Base-by-base conservation (phyloP, 2,113 vertebrate species). In the Dolichotis patagonum region DNA sequence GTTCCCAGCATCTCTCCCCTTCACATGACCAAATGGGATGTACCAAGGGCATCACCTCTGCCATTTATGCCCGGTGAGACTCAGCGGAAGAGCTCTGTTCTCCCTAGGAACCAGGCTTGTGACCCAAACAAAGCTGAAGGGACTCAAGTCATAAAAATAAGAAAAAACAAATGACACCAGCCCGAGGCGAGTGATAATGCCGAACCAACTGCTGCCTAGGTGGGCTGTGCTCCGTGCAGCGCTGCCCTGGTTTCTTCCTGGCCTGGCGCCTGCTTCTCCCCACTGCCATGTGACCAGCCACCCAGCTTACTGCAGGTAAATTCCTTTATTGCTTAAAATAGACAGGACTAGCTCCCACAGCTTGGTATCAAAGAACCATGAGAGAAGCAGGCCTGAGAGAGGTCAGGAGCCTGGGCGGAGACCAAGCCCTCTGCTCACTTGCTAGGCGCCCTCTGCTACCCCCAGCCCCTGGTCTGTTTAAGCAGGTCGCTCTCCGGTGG, bases 1-100 rank as follows among this genome's bases (percentile, higher is more conserved):
- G 65, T 12, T 30, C 7, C 43, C 3, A 0, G 38, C 38, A 41
- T 26, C 32, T 13, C 3, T 11, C 41, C 26, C n/a, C 26, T 10
- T 16, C 54, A n/a, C 41, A 24, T 2, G 13, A 3, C 30, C 10
- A 5, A 5, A 2, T 5, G 16, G 11, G 10, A 2, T 5, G 16
- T 7, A 7, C 78, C 3, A 8, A 41, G 56, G 26, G 41, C 1
- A 0, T 11, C 32, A 10, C 38, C 52, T 41, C 4, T 3, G 14
- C 5, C 49, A 1, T 35, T 0, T 7, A 54, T 46, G 56, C 17
- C 7, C 26, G 52, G 0, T 24, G 9, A 11, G 41, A 9, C 43
- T 75, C 17, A 9, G 2, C 12, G 7, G 6, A 38, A 65, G 20
- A 4, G 1, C n/a, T 56, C 13, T 14, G 41, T 7, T 38, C 30